Evolutionary conservation across 2,797 vertebrate species (phyloP), one percentile per base, ranked within the genome.

Genomic region (Karalla daura): DNA sequence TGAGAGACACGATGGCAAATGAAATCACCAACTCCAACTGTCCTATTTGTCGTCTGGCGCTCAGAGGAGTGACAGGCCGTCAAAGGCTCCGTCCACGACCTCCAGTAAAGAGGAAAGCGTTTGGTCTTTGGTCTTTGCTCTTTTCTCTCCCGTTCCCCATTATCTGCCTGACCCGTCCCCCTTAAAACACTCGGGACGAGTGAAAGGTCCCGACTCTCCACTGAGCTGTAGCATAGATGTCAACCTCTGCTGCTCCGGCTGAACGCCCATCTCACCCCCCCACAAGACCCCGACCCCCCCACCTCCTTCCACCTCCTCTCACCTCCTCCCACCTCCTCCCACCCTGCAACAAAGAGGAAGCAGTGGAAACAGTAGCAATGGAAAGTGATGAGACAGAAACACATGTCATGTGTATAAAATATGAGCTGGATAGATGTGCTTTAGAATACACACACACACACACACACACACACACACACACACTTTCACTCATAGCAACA

Each of bases 181-280:
- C 84, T 87, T 85, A 82, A 87, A 89, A 89, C 89, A 88, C 88
- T 70, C 60, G 13, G 80, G 78, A 83, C 51, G 81, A 88, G 85
- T 84, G 82, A 92, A 86, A 92, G 90, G 89, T 88, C 88, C 86
- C 70, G 88, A 88, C 89, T 89, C 52, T 63, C 85, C 78, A 44
- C 83, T 49, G 62, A 86, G 84, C 80, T 74, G 72, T 45, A 69
- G 76, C 82, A 86, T 78, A 81, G 82, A 86, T 78, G 78, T 84
- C 70, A 74, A 86, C 76, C 78, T 83, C 65, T 81, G 78, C 72
- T 75, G 77, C 91, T 91, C 81, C 87, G 52, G 83, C 80, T 79
- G 56, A 63, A 39, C 60, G 2, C 56, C 49, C 60, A 12, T n/a
- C n/a, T n/a, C 6, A 12, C 62, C 20, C 37, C n/a, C 18, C 17